A percentile compares a stretch with the other conserved stretches of the same genome.
Evolutionary conservation across 2,888 invertebrate species (phyloP).

Genomic region (Scotopteryx bipunctaria): DNA sequence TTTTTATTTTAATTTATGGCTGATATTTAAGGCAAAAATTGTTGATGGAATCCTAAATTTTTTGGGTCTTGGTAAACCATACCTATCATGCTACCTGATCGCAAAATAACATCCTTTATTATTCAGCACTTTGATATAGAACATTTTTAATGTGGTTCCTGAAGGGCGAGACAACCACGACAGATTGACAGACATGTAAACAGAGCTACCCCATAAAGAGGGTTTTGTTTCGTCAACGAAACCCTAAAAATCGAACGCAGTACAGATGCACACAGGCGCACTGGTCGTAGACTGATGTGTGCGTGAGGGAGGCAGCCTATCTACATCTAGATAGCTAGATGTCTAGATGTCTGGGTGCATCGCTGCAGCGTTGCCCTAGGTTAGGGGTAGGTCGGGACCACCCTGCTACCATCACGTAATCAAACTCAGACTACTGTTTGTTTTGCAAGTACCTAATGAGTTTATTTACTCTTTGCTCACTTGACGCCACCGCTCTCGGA

Average conservation of each 20-base stretch:
- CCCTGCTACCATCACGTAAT: conserved; percentile 60
- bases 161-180: no score
- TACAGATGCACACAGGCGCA: conserved; percentile 37
- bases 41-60: no score
- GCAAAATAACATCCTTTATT: no score
- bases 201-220: conserved; percentile 2
- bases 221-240: conserved; percentile 9
- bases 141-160: no score
- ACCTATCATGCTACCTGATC: no score
- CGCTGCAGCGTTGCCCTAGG: conserved; percentile 76
- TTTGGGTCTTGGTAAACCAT: no score
- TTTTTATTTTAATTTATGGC: no score
- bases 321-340: conserved; percentile 53
- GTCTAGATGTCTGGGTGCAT: conserved; percentile 73
- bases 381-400: conserved; percentile 61
- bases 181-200: conserved; percentile 4
- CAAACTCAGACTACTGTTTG: conserved; percentile 56
- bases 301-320: conserved; percentile 47
- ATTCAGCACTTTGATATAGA: no score
- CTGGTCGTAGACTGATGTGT: conserved; percentile 22
- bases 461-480: conserved; percentile 45
- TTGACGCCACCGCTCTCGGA: conserved; percentile 19
- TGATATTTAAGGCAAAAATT: no score
- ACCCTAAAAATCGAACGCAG: conserved; percentile 16
- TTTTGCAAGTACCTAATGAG: conserved; percentile 54